Conservation (phyloP, 2,888 invertebrate species). For the Fragum sueziense region DNA sequence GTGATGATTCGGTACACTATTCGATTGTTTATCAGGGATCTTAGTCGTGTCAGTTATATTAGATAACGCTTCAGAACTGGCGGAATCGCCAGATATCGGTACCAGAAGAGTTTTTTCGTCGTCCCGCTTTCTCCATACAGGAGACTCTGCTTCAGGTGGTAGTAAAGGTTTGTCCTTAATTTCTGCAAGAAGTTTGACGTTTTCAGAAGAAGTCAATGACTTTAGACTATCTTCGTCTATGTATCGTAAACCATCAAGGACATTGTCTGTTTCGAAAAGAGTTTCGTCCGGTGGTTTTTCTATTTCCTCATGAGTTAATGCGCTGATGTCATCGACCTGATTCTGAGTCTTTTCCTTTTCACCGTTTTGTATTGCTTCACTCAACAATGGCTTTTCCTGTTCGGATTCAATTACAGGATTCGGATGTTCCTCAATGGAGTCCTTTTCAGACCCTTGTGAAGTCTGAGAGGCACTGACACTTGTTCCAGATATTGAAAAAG, state of each 20-base stretch:
- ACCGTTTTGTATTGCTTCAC: constrained; percentile 29
- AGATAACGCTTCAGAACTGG: constrained; percentile 57
- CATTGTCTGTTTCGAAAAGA: constrained; percentile 53
- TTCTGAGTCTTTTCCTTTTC: constrained; percentile 19
- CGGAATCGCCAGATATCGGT: constrained; percentile 59
- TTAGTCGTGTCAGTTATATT: constrained; percentile 31
- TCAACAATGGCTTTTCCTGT: constrained; percentile 41
- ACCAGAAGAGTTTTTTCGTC: constrained; percentile 62
- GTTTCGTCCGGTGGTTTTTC: constrained; percentile 60
- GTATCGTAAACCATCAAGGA: constrained; percentile 74
- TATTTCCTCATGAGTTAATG: constrained; percentile 23
- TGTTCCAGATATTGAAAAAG: constrained; percentile 65
- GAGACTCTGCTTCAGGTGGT: constrained; percentile 59
- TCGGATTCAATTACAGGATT: background rate
- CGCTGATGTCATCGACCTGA: constrained; percentile 25
- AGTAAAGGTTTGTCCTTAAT: constrained; percentile 44
- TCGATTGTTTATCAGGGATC: constrained; percentile 25
- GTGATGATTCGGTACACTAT: constrained; percentile 12
- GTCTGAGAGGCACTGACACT: constrained; percentile 61
- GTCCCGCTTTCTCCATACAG: constrained; percentile 69
- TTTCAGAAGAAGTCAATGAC: constrained; percentile 72
- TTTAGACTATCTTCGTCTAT: constrained; percentile 80
- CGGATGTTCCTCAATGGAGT: constrained; percentile 36
- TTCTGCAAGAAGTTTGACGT: constrained; percentile 70
- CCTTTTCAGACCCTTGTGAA: constrained; percentile 51